A percentile compares a stretch with the other conserved stretches of the same genome.
phyloP scores from a whole-genome alignment of 92 coral and sea anemone genomes.

The Paragorgia papillata region DNA sequence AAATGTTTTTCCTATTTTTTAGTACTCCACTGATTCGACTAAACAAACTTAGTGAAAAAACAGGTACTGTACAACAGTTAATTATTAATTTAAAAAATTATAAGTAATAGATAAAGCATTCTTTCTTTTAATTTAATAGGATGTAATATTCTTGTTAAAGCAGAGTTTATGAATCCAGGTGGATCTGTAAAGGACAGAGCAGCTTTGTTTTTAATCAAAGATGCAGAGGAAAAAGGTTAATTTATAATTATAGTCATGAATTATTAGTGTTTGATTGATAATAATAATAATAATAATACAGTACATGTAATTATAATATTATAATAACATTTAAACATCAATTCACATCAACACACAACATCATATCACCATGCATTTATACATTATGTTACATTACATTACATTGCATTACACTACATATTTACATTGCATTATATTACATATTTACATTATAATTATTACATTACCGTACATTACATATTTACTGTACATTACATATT shows the following conservation, averaged over 20 bases:
- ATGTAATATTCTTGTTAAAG: slow-evolving; percentile 93
- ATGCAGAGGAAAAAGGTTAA: slow-evolving; percentile 95
- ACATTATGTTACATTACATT: no score
- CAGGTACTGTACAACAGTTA: slow-evolving; percentile 58
- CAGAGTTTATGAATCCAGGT: slow-evolving; percentile 91
- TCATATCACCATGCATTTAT: no score
- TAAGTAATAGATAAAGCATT: background rate
- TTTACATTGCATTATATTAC: no score
- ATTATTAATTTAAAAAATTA: background rate
- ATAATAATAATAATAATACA: background rate
- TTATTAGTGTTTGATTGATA: background rate
- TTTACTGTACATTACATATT: no score
- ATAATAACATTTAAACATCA: no score
- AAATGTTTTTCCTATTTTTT: slow-evolving; percentile 3
- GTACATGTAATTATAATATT: no score
- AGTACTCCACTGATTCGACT: slow-evolving; percentile 91
- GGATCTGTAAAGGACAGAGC: slow-evolving; percentile 98
- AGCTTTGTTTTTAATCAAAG: slow-evolving; percentile 81
- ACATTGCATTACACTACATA: no score
- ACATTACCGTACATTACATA: no score
- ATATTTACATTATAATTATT: no score
- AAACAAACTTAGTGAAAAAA: slow-evolving; percentile 90
- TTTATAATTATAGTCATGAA: background rate
- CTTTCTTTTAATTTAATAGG: slow-evolving; percentile 51
- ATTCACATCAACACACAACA: no score